Percentiles rank a stretch among this genome's conserved stretches.
Conservation (phyloP, 2,888 invertebrate species). For the Linyphia triangularis region DNA sequence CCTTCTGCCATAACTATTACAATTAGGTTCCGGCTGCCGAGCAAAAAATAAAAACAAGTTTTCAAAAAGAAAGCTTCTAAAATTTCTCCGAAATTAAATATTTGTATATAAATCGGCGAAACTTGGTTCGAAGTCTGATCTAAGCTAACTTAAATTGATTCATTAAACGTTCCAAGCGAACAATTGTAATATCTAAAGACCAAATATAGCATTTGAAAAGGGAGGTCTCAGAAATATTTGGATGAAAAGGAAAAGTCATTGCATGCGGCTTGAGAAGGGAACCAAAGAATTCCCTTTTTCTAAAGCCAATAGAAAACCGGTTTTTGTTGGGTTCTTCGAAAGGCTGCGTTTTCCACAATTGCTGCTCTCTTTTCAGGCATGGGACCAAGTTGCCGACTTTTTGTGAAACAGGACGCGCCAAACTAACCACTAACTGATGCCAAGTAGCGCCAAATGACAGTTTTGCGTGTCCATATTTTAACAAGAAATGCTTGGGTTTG, state of each 20-base stretch:
- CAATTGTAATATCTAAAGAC: constrained; percentile 26
- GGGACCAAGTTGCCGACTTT: too few relatives aligned
- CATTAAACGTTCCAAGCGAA: neutral
- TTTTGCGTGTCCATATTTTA: too few relatives aligned
- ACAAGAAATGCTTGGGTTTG: too few relatives aligned
- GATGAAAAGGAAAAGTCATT: neutral
- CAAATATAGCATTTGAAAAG: constrained; percentile 24
- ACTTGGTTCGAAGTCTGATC: too few relatives aligned
- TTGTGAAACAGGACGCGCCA: too few relatives aligned
- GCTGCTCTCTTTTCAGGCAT: constrained; percentile 29
- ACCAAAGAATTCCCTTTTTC: constrained; percentile 7
- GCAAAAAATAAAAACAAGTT: too few relatives aligned
- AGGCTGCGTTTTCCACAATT: constrained; percentile 48
- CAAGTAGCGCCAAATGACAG: too few relatives aligned
- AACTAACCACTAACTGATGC: neutral
- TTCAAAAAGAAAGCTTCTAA: too few relatives aligned
- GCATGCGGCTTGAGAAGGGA: neutral
- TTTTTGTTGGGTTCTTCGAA: neutral
- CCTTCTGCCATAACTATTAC: too few relatives aligned
- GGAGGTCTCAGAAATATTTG: neutral
- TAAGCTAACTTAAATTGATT: neutral
- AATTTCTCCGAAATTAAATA: too few relatives aligned
- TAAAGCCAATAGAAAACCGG: constrained; percentile 53
- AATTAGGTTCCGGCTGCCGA: too few relatives aligned
- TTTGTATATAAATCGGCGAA: too few relatives aligned